phyloP scores from a whole-genome alignment of 2,888 invertebrate species.

The Cyaniris semiargus region DNA sequence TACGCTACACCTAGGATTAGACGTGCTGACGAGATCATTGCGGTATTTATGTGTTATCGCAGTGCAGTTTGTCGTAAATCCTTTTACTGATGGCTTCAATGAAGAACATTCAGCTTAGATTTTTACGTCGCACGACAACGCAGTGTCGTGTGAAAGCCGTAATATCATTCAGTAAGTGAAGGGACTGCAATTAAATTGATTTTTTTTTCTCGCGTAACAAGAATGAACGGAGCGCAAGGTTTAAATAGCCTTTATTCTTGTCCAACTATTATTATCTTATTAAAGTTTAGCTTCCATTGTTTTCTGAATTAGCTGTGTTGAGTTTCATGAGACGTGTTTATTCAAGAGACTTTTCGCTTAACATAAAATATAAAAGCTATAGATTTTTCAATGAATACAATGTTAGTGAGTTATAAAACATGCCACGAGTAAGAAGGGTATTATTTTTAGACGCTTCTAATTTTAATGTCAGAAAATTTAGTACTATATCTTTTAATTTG shows the following conservation, averaged over 20 bases:
- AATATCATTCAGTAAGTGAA: not conserved
- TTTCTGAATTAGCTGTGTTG: conserved; percentile 1
- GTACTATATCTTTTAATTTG: no score
- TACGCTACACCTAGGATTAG: no score
- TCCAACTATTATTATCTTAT: conserved; percentile 14
- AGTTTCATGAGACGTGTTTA: not conserved
- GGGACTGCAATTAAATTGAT: conserved; percentile 1
- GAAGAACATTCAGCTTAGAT: no score
- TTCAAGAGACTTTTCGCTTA: not conserved
- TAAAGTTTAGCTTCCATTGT: conserved; percentile 9
- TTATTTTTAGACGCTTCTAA: no score
- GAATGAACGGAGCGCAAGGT: not conserved
- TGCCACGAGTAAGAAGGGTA: no score
- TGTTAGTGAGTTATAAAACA: no score
- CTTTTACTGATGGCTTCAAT: no score
- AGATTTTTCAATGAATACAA: not conserved
- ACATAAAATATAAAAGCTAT: not conserved
- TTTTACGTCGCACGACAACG: not conserved
- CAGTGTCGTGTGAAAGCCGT: not conserved
- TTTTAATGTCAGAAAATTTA: no score
- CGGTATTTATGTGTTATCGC: no score
- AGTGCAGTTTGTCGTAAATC: no score
- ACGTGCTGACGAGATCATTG: no score
- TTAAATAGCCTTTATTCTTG: conserved; percentile 11
- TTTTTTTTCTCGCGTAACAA: not conserved